Evolutionary conservation across 2,113 vertebrate genomes (phyloP), one percentile per base, ranked within the genome.

Genomic region (Platichthys stellatus): DNA sequence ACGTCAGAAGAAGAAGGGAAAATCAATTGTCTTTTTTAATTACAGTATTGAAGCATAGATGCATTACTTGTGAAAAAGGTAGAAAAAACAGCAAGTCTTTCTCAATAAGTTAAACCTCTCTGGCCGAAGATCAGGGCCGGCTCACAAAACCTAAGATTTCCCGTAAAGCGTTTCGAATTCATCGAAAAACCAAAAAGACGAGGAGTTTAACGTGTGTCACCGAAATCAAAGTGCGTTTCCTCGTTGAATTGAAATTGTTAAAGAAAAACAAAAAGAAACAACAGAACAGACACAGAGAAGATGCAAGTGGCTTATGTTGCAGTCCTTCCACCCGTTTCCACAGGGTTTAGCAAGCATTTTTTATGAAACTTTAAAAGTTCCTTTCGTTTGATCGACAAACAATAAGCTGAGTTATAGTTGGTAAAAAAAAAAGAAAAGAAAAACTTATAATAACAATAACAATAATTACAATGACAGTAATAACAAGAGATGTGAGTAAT

Each of bases 31-130:
- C 28, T 88, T 91, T 89, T 93, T 94, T 93, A 94, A 95, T 94
- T 92, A 91, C 92, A 93, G 88, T 85, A 88, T 90, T 76, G 89
- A 93, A 94, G 93, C 90, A 89, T 88, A 92, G 92, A 93, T 93
- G 93, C 88, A 93, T 91, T 93, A 93, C 91, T 93, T 92, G 93
- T 94, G 93, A 93, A 95, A 95, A 95, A 95, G 88, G 92, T 94
- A 94, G 92, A 94, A 95, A 94, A 94, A 95, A 94, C 92, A 93
- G 91, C 92, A 89, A 87, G 89, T 94, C 90, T 94, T 94, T 94
- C 93, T 95, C 94, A 96, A 96, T 95, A 95, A 96, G 95, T 96
- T 96, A 96, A 95, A 95, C 93, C 90, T 92, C 90, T 92, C 87
- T 79, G 87, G 92, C 87, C 89, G 69, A 86, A 92, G 88, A 88